A percentile compares a stretch with the other conserved stretches of the same genome.
Conservation (phyloP, 1,140 invertebrate species). For the Zaprionus capensis region DNA sequence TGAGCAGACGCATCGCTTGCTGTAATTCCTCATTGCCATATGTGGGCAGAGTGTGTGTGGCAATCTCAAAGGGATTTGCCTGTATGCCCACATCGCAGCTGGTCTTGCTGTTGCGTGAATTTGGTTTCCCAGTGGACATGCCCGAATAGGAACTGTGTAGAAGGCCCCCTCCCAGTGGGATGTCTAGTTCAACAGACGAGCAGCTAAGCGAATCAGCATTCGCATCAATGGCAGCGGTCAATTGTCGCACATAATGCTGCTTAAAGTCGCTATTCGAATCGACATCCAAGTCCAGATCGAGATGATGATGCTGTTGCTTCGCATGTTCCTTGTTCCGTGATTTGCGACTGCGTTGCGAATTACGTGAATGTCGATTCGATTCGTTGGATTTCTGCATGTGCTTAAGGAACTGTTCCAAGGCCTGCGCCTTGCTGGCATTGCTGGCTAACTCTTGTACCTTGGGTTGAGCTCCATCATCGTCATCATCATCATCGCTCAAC, state of each 20-base stretch:
- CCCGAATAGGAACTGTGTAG: constrained; percentile 85
- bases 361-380: constrained; percentile 74
- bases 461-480: constrained; percentile 33
- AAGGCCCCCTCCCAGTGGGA: constrained; percentile 57
- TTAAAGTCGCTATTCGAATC: constrained; percentile 59
- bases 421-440: constrained; percentile 67
- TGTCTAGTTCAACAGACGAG: constrained; percentile 66
- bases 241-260: constrained; percentile 51
- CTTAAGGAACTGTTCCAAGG: constrained; percentile 71
- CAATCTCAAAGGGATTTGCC: constrained; percentile 87
- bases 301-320: constrained; percentile 26
- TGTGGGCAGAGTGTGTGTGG: constrained; percentile 85
- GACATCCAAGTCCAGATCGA: constrained; percentile 46
- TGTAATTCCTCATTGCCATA: constrained; percentile 78
- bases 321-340: constrained; percentile 49
- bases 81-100: constrained; percentile 86
- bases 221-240: constrained; percentile 42
- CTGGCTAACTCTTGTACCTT: constrained; percentile 64
- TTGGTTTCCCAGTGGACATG: constrained; percentile 85
- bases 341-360: constrained; percentile 66
- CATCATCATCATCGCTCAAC: constrained; percentile 85
- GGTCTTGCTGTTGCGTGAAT: constrained; percentile 85
- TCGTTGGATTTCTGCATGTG: constrained; percentile 77
- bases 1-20: constrained; percentile 70
- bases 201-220: constrained; percentile 60